Evolutionary conservation across 2,888 invertebrate species (phyloP), one percentile per base, ranked within the genome.

Genomic region (Ectobius pallidus): DNA sequence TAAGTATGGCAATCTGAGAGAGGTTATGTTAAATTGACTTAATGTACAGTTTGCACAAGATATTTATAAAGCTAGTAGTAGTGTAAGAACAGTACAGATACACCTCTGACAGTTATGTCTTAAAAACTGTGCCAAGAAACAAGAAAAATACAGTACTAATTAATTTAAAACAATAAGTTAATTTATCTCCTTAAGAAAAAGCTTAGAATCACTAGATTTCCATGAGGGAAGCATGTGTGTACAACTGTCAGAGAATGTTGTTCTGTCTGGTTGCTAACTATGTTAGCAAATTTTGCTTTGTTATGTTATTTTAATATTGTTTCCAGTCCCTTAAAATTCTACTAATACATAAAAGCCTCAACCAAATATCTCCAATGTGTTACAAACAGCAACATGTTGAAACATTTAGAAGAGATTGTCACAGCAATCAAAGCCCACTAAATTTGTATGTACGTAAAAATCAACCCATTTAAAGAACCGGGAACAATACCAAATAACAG

Each of bases 291-390:
- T 9, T 52, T 25, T 46, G 46, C 20, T 46, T 1, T 46, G 46
- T 52, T 52, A 52, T 52, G 52, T 52, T 52, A 52, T 14, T 52
- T 52, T 25, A 52, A 52, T 52, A 52, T 52, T 52, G 52, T 52
- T 52, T 63, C 63, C 63, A 63, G 63, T 63, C 63, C 63, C 63
- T 63, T 63, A 63, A 39, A 42, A 34, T 63, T 63, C 42, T 18
- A 32, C 62, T 20, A 34, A 63, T 42, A 63, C 14, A 39, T 42
- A 39, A 20, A 34, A 39, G 18, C 63, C 63, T 39, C 34, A 63
- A 63, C 42, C 63, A 63, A 63, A 34, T 34, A 20, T 18, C 9
- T 34, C n/a, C 18, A n/a, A n/a, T 39, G 22, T 63, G 22, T 22
- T 39, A 63, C 63, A 63, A 63, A 70, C 44, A 52, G 55, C 34